Evolutionary conservation across 2,113 vertebrate genomes (phyloP), one percentile per base, ranked within the genome.

Genomic region (Nerophis ophidion): DNA sequence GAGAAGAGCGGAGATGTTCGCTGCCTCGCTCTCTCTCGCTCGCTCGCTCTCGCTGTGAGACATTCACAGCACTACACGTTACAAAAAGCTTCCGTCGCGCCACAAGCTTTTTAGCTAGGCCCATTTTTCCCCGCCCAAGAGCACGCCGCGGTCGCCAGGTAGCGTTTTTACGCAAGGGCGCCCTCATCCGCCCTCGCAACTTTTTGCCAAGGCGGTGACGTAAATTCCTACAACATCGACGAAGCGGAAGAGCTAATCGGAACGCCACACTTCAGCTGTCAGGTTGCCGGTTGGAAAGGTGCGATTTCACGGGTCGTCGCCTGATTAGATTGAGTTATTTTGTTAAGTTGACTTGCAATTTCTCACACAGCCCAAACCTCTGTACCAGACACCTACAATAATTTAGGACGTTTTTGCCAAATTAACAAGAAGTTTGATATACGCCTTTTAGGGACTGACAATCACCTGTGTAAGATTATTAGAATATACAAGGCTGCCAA

Each of bases 1-100:
- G 75, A 83, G 84, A 87, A 79, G 11, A 40, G 54, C 35, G 54
- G 53, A 65, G 82, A 87, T 79, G 85, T 83, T 80, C 64, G 70
- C 76, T 69, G 70, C 73, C 74, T 76, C 76, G 69, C 74, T 70
- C 57, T 63, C 49, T 40, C 44, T 47, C 46, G 12, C 44, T 56
- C 65, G 57, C 78, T 71, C 80, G 80, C 66, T 67, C 61, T 63
- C 48, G 72, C 73, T 76, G 72, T 72, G 46, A 65, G 70, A 79
- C 74, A 61, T 52, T 79, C 51, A 9, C 17, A 66, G 57, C 68
- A 53, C 34, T 46, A 33, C 12, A 46, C 40, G 48, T 53, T 50
- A 61, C 58, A 61, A 46, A 56, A 64, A 57, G 50, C 66, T 76
- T 65, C 78, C 57, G 42, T 65, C 33, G 52, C 74, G 59, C 57